Base-by-base conservation (phyloP, 2,113 vertebrate genomes). In the Onychostruthus taczanowskii region DNA sequence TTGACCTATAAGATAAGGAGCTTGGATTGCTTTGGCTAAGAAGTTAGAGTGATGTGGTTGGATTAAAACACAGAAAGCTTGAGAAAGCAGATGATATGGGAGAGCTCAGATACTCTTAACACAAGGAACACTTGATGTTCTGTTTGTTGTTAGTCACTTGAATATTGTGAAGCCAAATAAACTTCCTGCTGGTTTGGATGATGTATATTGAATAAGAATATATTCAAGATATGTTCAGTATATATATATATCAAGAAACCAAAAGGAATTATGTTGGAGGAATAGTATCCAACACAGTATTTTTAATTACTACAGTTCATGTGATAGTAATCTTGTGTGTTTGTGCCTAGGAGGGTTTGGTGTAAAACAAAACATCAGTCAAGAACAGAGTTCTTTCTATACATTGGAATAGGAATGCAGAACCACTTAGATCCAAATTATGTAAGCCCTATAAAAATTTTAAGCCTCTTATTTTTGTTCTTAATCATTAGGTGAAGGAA, bases 401-500 rank as follows among this genome's bases (percentile, higher is more conserved):
- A 39, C 28, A 52, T 21, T 58, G 41, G 28, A 77, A 37, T 3
- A 58, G 61, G 35, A 59, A 67, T 83, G 52, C 63, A 78, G 26
- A 84, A 41, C 31, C 62, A 15, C 18, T 55, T 69, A 23, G 30
- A 37, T 59, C 20, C 24, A n/a, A 56, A 7, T 70, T 46, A 55
- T 35, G 6, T 74, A 61, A 92, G 13, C n/a, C 18, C 20, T 69
- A 6, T 53, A 53, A 35, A 61, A 44, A 7, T 41, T 63, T 18
- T 37, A 33, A 62, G 44, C 10, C 19, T 95, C n/a, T 46, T 74
- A 26, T 7, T 86, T 79, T 84, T 62, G 10, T 91, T 76, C 66
- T 73, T 78, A 58, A 85, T 88, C 30, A 77, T 95, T 87, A 99
- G 99, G 99, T 99, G 93, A 99, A 98, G 96, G 99, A 99, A 96